phyloP scores from a whole-genome alignment of 2,113 vertebrate genomes.

The Sisor rabdophorus region DNA sequence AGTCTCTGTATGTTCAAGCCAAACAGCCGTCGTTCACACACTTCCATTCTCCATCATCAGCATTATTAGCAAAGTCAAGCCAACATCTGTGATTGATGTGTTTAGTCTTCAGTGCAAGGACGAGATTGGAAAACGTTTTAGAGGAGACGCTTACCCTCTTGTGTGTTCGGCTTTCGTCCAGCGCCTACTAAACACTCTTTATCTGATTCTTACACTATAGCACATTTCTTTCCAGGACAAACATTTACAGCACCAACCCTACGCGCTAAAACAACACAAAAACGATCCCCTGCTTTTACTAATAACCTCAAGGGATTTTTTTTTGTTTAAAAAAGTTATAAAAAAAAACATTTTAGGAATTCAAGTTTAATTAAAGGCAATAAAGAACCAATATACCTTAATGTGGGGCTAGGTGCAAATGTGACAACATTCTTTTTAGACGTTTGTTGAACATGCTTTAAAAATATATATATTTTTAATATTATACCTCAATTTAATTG shows the following conservation, averaged over 20 bases:
- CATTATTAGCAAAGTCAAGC: slow-evolving; percentile 39
- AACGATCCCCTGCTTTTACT: slow-evolving; percentile 16
- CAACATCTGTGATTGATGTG: slow-evolving; percentile 51
- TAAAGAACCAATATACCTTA: no score
- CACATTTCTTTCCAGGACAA: slow-evolving; percentile 52
- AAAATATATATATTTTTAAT: neutral
- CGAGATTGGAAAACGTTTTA: slow-evolving; percentile 30
- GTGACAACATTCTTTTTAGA: neutral
- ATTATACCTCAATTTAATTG: slow-evolving; percentile 23
- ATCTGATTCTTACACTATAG: slow-evolving; percentile 50
- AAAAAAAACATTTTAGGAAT: no score
- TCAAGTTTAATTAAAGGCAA: no score
- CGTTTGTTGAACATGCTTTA: slow-evolving; percentile 11
- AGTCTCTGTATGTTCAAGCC: slow-evolving; percentile 10
- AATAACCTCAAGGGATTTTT: slow-evolving; percentile 42
- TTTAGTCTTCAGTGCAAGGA: slow-evolving; percentile 57
- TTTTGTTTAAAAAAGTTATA: slow-evolving; percentile 24
- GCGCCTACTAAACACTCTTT: slow-evolving; percentile 47
- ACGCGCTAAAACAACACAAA: slow-evolving; percentile 31
- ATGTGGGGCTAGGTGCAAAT: no score
- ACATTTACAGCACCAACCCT: slow-evolving; percentile 33
- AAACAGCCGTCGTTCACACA: slow-evolving; percentile 8
- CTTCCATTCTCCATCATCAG: slow-evolving; percentile 45
- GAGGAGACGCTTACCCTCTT: neutral
- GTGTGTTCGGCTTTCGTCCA: neutral